Evolutionary conservation across 2,797 vertebrate species (phyloP).

Genomic region (Garrulus glandarius): DNA sequence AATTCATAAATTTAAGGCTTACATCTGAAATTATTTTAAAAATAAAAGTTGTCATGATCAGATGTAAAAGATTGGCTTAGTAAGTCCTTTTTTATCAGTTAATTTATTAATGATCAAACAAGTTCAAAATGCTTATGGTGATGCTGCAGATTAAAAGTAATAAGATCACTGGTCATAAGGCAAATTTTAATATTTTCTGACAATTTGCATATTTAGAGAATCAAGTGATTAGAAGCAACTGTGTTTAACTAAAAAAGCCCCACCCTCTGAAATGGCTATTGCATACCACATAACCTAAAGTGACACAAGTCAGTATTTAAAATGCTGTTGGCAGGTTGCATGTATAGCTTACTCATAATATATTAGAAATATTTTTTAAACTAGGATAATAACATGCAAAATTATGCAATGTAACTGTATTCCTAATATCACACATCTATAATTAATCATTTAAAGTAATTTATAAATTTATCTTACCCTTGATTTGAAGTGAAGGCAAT

Average conservation of each 20-base stretch:
- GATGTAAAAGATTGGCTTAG: not conserved
- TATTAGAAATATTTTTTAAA: conserved; percentile 58
- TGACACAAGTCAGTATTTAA: conserved; percentile 39
- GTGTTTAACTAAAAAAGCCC: conserved; percentile 44
- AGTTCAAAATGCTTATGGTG: not conserved
- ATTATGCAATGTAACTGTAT: conserved; percentile 64
- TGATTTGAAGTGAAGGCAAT: conserved; percentile 78
- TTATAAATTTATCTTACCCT: conserved; percentile 77
- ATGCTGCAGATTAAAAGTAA: conserved; percentile 20
- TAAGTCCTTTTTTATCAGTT: not conserved
- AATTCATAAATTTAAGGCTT: not conserved
- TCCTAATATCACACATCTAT: conserved; percentile 61
- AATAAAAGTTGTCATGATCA: not conserved
- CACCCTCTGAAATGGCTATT: conserved; percentile 25
- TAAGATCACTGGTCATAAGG: not conserved
- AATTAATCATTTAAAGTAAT: conserved; percentile 75
- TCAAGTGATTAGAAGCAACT: not conserved
- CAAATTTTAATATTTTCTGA: conserved; percentile 51
- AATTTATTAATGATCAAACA: not conserved
- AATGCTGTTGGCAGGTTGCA: conserved; percentile 33
- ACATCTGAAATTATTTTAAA: not conserved
- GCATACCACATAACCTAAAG: conserved; percentile 48
- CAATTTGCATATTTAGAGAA: conserved; percentile 23
- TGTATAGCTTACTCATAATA: conserved; percentile 38
- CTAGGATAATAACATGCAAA: conserved; percentile 67